Percentiles rank a stretch among this genome's conserved stretches.
Conservation (phyloP, 2,888 invertebrate genomes). For the Dorcus hopei region DNA sequence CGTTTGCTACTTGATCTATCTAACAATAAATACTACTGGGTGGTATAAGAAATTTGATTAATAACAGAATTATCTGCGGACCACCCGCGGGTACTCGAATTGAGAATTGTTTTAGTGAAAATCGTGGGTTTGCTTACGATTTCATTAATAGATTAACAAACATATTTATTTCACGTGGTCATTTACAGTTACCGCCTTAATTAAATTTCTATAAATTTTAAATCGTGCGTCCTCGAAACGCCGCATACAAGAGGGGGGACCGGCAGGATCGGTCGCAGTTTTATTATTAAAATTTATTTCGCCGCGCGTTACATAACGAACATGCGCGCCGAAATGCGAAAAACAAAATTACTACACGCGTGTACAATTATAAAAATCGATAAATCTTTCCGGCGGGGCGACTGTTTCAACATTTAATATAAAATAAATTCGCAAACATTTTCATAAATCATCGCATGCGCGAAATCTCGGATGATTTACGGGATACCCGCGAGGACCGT, state of each 20-base stretch:
- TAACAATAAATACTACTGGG: not conserved
- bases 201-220: too few relatives aligned
- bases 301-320: not conserved
- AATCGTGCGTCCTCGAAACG: too few relatives aligned
- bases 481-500: constrained; percentile 9
- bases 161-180: not conserved
- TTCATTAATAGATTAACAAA: constrained; percentile 1
- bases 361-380: not conserved
- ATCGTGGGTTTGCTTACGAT: constrained; percentile 1
- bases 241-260: not conserved
- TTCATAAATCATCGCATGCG: constrained; percentile 16
- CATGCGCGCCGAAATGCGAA: not conserved
- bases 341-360: too few relatives aligned
- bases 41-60: not conserved
- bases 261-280: constrained; percentile 1
- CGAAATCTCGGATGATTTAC: constrained; percentile 20
- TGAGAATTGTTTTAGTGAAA: constrained; percentile 1
- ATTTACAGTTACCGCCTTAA: too few relatives aligned
- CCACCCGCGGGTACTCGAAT: not conserved
- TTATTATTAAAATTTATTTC: constrained; percentile 10
- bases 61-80: not conserved
- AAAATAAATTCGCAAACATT: constrained; percentile 20
- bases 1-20: too few relatives aligned
- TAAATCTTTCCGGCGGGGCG: not conserved
- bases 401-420: constrained; percentile 12